Evolutionary conservation across 2,888 invertebrate genomes (phyloP), one percentile per base, ranked within the genome.

Genomic region (Erebia palarica): DNA sequence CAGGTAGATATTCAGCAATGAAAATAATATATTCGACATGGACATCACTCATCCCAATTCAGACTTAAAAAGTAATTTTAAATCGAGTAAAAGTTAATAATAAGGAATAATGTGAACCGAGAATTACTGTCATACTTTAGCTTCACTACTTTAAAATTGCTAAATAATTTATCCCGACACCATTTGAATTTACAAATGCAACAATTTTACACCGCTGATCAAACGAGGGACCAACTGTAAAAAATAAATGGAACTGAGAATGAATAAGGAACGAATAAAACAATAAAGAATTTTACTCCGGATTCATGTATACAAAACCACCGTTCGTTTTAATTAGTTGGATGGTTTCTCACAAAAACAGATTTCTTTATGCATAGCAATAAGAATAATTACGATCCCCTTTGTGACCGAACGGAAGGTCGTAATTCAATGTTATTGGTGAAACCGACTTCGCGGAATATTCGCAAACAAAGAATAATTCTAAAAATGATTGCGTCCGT

Each of bases 281-380:
- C n/a, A 67, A 63, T 66, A 72, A 65, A 66, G 72, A 21, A 70
- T 63, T 65, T 72, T 71, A 18, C 57, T 72, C 70, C 68, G 68
- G 61, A 63, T 72, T 72, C 72, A 68, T 65, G 55, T 59, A 60
- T 60, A 65, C 68, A 58, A 70, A 72, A 72, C 63, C 60, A 63
- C 68, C 51, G 58, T 72, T 63, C 68, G 61, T 57, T 73, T 69
- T 73, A 73, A 75, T 73, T 68, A 70, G 65, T 73, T 73, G 68
- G 66, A 75, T 73, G 73, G 75, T 68, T 72, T 75, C 75, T 70
- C 70, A 68, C 65, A 60, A 68, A 73, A 67, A 65, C 65, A 65
- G 59, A 66, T 71, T 75, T 69, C 61, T 73, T 73, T 71, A 73
- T 71, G 66, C 73, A 70, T 27, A 64, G 68, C 73, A 75, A 73